Evolutionary conservation across 2,888 invertebrate genomes (phyloP).

Genomic region (Branchellion lobata): DNA sequence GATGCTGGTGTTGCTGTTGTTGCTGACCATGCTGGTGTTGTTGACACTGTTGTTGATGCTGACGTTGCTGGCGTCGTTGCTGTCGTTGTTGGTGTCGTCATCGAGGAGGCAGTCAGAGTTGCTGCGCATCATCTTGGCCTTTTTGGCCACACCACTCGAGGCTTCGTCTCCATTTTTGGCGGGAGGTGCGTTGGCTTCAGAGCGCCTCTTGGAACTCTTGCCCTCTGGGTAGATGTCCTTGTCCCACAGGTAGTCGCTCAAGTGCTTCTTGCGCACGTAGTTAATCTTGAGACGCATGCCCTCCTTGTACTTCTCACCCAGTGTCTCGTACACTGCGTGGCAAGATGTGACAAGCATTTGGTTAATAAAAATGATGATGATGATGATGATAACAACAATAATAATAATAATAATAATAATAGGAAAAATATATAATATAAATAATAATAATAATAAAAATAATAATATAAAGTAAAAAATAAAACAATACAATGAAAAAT

Average conservation of each 20-base stretch:
- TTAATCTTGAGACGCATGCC: neutral
- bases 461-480: no score
- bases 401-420: neutral
- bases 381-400: neutral
- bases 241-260: neutral
- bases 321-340: neutral
- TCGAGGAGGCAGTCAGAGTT: neutral
- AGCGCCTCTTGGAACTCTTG: neutral
- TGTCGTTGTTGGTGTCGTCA: neutral
- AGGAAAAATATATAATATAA: no score
- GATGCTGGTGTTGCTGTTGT: no score
- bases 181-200: neutral
- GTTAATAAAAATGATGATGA: neutral
- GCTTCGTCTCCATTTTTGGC: neutral
- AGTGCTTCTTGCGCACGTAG: constrained; percentile 10
- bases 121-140: neutral
- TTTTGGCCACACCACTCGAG: neutral
- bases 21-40: no score
- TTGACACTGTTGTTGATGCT: constrained; percentile 1
- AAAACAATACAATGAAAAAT: no score
- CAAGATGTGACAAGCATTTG: neutral
- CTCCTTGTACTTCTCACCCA: neutral
- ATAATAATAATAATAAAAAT: no score
- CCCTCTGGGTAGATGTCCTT: constrained; percentile 12
- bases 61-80: neutral